A percentile compares a stretch with the other conserved stretches of the same genome.
Evolutionary conservation across 1,140 invertebrate genomes (phyloP).

Genomic region (Pogonomyrmex californicus): DNA sequence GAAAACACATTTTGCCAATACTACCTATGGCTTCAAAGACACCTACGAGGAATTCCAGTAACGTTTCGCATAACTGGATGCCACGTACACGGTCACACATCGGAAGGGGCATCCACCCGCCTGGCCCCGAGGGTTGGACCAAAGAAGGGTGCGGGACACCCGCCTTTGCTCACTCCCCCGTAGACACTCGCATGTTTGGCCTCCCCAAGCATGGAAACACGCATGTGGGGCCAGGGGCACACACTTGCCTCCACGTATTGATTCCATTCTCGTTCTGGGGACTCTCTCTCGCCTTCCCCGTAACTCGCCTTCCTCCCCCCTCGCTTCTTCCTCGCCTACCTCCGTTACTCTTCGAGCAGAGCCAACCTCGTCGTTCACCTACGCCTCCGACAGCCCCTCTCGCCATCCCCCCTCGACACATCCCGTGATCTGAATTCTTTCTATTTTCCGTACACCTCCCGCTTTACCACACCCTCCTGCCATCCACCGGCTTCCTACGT

Average conservation of each 20-base stretch:
- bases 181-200: slow-evolving; percentile 79
- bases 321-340: slow-evolving; percentile 63
- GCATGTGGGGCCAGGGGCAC: slow-evolving; percentile 81
- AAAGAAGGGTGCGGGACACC: slow-evolving; percentile 50
- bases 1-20: slow-evolving; percentile 44
- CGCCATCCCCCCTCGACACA: slow-evolving; percentile 57
- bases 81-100: slow-evolving; percentile 61
- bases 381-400: slow-evolving; percentile 41
- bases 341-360: slow-evolving; percentile 72
- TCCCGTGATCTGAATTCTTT: slow-evolving; percentile 84
- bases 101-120: slow-evolving; percentile 52
- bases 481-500: slow-evolving; percentile 60
- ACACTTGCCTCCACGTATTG: slow-evolving; percentile 83
- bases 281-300: slow-evolving; percentile 73
- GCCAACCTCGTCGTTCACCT: slow-evolving; percentile 71
- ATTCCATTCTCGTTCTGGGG: slow-evolving; percentile 83
- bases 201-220: slow-evolving; percentile 80
- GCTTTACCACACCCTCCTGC: slow-evolving; percentile 70
- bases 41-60: slow-evolving; percentile 65
- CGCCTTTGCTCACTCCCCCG: slow-evolving; percentile 76
- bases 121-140: slow-evolving; percentile 65
- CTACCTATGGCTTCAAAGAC: slow-evolving; percentile 8
- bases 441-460: slow-evolving; percentile 80
- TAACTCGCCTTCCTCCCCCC: slow-evolving; percentile 65
- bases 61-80: slow-evolving; percentile 68